These are phyloP conservation scores for Pseudanteris insignis DNA, from an alignment of 2,888 invertebrate species.

Conservation along the genomic window DNA sequence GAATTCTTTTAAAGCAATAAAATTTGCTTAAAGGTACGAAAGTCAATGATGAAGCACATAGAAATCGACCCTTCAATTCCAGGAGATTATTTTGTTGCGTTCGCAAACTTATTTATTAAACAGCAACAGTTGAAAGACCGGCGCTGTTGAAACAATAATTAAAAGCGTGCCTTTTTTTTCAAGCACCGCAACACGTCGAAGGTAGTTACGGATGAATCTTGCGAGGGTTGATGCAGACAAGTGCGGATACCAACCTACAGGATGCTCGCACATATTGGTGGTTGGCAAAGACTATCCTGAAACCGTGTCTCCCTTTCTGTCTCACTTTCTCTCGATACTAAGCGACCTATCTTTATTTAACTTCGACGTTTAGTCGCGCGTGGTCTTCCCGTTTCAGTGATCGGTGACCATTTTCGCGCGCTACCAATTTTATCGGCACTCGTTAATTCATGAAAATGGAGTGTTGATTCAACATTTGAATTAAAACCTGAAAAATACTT, in stretches of 20 bases:
- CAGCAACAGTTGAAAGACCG: too few relatives aligned
- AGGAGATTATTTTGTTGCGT: too few relatives aligned
- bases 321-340: constrained; percentile 47
- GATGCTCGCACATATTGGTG: constrained; percentile 67
- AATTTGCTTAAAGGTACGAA: too few relatives aligned
- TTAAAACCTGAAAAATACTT: neutral
- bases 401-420: constrained; percentile 18
- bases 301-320: constrained; percentile 62
- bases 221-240: constrained; percentile 62
- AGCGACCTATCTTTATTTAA: constrained; percentile 45
- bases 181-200: constrained; percentile 42
- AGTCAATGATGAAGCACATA: too few relatives aligned
- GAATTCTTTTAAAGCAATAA: too few relatives aligned
- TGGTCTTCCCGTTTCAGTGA: constrained; percentile 41
- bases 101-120: too few relatives aligned
- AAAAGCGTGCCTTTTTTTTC: too few relatives aligned
- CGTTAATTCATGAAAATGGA: too few relatives aligned
- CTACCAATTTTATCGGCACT: constrained; percentile 22
- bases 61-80: too few relatives aligned
- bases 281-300: constrained; percentile 67
- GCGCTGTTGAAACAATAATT: too few relatives aligned
- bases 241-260: constrained; percentile 65
- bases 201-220: constrained; percentile 60
- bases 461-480: too few relatives aligned
- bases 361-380: constrained; percentile 39